phyloP scores from a whole-genome alignment of 2,113 vertebrate genomes.

The Pogonocichla stellata region DNA sequence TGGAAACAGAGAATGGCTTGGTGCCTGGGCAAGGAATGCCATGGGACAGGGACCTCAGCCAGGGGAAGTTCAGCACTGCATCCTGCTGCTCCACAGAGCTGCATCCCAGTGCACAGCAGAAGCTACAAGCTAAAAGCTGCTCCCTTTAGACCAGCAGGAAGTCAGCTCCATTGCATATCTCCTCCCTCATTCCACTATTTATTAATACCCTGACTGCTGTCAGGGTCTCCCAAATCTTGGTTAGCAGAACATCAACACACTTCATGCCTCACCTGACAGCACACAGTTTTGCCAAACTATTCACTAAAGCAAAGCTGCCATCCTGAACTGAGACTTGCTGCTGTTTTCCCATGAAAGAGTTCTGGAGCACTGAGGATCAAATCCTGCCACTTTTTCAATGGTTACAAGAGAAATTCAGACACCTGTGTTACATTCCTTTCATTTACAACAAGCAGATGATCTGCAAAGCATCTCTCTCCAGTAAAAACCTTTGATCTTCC shows the following conservation, averaged over 20 bases:
- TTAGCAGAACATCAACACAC: not conserved
- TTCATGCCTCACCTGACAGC: not conserved
- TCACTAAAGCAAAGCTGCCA: not conserved
- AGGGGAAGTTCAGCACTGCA: fast-evolving
- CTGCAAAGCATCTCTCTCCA: not conserved
- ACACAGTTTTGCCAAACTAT: not conserved
- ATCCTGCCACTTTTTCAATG: not conserved
- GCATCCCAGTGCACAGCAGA: not conserved
- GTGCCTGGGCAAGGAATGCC: not conserved
- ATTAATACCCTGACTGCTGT: not conserved
- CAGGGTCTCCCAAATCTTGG: not conserved
- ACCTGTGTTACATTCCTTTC: not conserved
- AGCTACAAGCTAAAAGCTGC: not conserved
- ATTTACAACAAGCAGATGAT: not conserved
- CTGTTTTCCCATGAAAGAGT: not conserved
- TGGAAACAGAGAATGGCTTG: fast-evolving
- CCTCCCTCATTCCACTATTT: not conserved
- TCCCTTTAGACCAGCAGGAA: not conserved
- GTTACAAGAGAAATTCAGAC: not conserved
- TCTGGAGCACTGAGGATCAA: not conserved
- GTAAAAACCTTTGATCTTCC: not conserved
- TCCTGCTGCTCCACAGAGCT: not conserved
- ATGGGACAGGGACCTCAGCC: not conserved
- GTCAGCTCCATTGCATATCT: not conserved
- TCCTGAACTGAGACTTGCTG: not conserved